Base-by-base conservation (phyloP, 2,888 invertebrate genomes). In the Ditula angustiorana region DNA sequence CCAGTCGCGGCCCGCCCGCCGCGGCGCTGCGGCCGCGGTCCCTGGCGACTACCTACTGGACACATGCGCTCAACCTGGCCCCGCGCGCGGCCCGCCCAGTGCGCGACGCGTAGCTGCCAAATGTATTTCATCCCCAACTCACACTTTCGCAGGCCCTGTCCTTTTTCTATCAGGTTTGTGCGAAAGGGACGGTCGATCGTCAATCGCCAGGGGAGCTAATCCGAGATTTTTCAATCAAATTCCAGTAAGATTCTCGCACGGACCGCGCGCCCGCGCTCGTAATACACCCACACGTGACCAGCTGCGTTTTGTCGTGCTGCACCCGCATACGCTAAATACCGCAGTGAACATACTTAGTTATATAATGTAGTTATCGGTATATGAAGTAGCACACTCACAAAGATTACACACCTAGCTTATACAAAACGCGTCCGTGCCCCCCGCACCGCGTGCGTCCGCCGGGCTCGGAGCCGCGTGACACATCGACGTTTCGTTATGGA, bases 351-450 rank as follows among this genome's bases (percentile, higher is more conserved):
- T 13, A 37, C 35, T 37, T 37, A 35, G 13, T 37, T 13, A 37
- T 33, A 33, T 37, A 37, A 37, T 37, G 35, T 37, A 37, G 13
- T 37, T 37, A 35, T 35, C 35, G 13, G 35, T 35, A 35, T 13
- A 37, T 37, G 41, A 41, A 41, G 41, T 46, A 46, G 46, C 46
- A 46, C 46, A 46, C 46, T 46, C 46, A 46, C 23, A 21, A 23
- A 21, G 46, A 46, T 46, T 46, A 46, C 46, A 46, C n/a, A n/a
- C 46, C 23, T 46, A 46, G 23, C 46, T 7, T 24, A 23, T 16
- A 13, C 41, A 7, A 19, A 10, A 44, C 35, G 16, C 35, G 33
- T 33, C 33, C n/a, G n/a, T n/a, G n/a, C n/a, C n/a, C n/a, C n/a
- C n/a, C n/a, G n/a, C n/a, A n/a, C n/a, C n/a, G n/a, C n/a, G n/a